These are phyloP conservation scores for Tichodroma muraria DNA, from an alignment of 2,113 vertebrate species.

Conservation along the genomic window DNA sequence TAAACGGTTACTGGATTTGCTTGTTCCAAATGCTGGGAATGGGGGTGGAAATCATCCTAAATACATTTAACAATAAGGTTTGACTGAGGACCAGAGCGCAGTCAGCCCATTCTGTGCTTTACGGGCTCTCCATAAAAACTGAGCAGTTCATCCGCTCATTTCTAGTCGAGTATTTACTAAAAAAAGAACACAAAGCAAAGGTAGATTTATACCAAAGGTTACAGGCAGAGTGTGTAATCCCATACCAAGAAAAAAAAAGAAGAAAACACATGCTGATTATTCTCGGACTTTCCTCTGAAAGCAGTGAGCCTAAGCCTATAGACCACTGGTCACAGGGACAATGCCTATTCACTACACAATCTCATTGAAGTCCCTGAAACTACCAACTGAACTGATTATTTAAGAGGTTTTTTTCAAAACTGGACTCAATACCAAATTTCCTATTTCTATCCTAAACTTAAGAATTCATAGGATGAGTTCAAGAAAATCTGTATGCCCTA, in stretches of 20 bases:
- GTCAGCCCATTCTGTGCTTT: not conserved
- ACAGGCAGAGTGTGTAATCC: not conserved
- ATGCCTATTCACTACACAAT: not conserved
- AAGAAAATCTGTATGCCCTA: not conserved
- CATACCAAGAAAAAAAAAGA: not conserved
- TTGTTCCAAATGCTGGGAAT: not conserved
- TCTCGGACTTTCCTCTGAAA: conserved; percentile 31
- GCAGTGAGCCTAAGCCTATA: not conserved
- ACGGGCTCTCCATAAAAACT: not conserved
- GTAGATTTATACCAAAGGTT: conserved; percentile 15
- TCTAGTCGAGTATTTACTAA: not conserved
- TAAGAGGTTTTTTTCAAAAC: not conserved
- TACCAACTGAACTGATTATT: not conserved
- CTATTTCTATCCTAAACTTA: not conserved
- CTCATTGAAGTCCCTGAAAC: not conserved
- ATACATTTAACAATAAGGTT: not conserved
- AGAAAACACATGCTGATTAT: not conserved
- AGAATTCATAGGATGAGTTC: not conserved
- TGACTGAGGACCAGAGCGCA: not conserved
- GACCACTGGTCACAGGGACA: not conserved
- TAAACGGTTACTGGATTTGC: not conserved
- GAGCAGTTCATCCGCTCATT: not conserved
- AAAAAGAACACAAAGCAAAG: not conserved
- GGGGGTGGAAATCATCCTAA: not conserved
- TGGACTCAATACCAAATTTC: not conserved